Evolutionary conservation across 2,113 vertebrate genomes (phyloP).

Genomic region (Pterocles gutturalis): DNA sequence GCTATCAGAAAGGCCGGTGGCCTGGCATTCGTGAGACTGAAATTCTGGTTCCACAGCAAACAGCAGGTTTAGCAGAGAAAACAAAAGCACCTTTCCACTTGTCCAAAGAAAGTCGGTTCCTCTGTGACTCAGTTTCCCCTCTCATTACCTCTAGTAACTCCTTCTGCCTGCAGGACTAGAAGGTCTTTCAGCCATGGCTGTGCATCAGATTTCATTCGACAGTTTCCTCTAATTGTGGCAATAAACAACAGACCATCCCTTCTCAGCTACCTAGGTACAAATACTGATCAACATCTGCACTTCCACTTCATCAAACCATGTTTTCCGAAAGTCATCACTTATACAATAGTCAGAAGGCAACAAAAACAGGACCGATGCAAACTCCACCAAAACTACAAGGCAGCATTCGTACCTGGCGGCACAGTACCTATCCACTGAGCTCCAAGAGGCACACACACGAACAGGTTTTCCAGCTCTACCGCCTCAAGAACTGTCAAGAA

Average conservation of each 20-base stretch:
- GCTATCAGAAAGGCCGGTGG: background rate
- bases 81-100: background rate
- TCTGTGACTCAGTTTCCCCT: background rate
- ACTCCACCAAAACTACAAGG: rapidly evolving
- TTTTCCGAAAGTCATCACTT: background rate
- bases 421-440: background rate
- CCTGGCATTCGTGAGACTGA: background rate
- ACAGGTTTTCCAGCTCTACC: background rate
- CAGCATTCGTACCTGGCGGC: background rate
- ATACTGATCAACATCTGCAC: background rate
- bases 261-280: background rate
- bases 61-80: background rate
- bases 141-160: background rate
- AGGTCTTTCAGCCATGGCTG: background rate
- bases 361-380: background rate
- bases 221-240: background rate
- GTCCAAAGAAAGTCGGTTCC: background rate
- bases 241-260: background rate
- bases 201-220: background rate
- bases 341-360: background rate
- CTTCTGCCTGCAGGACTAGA: background rate
- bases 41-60: background rate
- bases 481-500: background rate
- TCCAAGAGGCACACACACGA: rapidly evolving
- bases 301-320: background rate